phyloP scores from a whole-genome alignment of 2,113 vertebrate genomes.

The Genyomyrus donnyi region DNA sequence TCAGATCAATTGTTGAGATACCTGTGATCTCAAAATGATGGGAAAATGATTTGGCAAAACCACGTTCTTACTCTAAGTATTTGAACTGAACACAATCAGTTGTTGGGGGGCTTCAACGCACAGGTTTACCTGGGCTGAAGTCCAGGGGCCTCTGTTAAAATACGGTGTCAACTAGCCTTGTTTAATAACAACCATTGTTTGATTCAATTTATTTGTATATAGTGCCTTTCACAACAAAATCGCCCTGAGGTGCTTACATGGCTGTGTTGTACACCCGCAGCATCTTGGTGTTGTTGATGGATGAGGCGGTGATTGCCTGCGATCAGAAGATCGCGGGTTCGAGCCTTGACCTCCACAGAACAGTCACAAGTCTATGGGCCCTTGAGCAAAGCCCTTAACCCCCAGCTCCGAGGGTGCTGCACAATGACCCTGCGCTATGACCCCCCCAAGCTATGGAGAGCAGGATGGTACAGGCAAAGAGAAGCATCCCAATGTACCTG shows the following conservation, averaged over 20 bases:
- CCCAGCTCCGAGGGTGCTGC: background rate
- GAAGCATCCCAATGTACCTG: background rate
- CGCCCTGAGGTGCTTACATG: background rate
- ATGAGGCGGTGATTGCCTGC: background rate
- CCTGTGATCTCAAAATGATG: background rate
- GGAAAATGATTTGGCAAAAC: background rate
- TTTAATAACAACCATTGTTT: background rate
- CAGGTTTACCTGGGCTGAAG: background rate
- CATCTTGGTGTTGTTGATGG: background rate
- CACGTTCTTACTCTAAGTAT: background rate
- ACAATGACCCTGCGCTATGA: background rate
- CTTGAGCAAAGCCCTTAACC: background rate
- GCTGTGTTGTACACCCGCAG: background rate
- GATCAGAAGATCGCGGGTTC: background rate
- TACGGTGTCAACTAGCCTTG: background rate
- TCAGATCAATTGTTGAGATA: background rate
- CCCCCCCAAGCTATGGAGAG: background rate
- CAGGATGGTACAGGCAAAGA: background rate
- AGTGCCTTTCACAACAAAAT: background rate
- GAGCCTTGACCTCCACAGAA: too few relatives aligned
- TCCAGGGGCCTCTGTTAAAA: background rate
- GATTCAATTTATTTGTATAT: background rate
- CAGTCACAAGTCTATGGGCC: background rate
- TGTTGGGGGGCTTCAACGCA: background rate
- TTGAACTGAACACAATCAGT: background rate